These are phyloP conservation scores for Choristoneura fumiferana DNA, from an alignment of 1,140 invertebrate genomes.

Conservation along the genomic window DNA sequence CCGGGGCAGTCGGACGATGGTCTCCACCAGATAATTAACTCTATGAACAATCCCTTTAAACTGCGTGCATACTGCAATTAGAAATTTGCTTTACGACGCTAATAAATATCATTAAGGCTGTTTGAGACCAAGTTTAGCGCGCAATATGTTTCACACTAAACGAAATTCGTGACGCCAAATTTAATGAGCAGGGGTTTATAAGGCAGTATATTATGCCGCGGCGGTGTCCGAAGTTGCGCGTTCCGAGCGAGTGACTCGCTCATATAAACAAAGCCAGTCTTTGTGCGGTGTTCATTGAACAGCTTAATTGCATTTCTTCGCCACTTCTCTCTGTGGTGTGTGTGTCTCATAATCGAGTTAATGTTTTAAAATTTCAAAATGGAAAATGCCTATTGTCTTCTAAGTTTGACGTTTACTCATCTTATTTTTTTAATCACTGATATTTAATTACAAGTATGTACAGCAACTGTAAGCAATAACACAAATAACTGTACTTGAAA, in stretches of 20 bases:
- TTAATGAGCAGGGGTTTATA: constrained; percentile 18
- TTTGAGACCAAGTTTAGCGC: constrained; percentile 30
- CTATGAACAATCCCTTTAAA: constrained; percentile 60
- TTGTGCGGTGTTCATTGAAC: constrained; percentile 64
- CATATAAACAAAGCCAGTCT: constrained; percentile 58
- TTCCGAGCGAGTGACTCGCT: constrained; percentile 41
- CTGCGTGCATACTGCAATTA: constrained; percentile 56
- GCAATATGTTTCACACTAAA: constrained; percentile 22
- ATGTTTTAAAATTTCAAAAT: constrained; percentile 31
- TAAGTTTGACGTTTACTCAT: background rate
- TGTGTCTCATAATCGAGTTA: constrained; percentile 51
- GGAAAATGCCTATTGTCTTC: background rate
- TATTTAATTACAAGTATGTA: no score
- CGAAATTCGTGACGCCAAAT: constrained; percentile 12
- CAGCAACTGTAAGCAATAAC: no score
- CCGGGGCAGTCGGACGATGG: constrained; percentile 53
- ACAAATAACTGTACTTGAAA: no score
- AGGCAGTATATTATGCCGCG: constrained; percentile 29
- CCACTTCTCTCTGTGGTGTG: constrained; percentile 42
- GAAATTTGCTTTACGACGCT: constrained; percentile 61
- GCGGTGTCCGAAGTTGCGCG: constrained; percentile 32
- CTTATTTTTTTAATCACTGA: no score
- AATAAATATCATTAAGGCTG: constrained; percentile 53
- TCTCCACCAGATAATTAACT: constrained; percentile 70
- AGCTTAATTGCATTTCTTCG: constrained; percentile 69